Evolutionary conservation across 2,797 vertebrate species (phyloP), one percentile per base, ranked within the genome.

Genomic region (Sitta carolinensis): DNA sequence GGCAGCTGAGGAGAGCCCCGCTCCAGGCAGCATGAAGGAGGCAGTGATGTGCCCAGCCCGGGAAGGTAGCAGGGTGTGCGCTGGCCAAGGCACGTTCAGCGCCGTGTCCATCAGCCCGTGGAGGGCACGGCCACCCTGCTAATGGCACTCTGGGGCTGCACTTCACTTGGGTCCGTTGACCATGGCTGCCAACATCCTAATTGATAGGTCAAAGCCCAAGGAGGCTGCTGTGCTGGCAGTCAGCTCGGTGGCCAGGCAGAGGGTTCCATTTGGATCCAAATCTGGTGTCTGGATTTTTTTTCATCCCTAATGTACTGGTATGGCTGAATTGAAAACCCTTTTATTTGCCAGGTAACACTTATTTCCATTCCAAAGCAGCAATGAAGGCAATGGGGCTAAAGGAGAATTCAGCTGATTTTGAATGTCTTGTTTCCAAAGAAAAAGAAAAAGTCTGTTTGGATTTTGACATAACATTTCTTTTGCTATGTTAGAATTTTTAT

Each of bases 11-110:
- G 29, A 22, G n/a, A 61, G n/a, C 76, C 13, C 32, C 47, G 38
- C 58, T 25, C 3, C 57, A 54, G 38, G 50, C 69, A 86, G 63
- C 16, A 25, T 1, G 66, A 7, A 61, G 76, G 22, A 30, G 13
- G 23, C 19, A 84, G 54, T 0, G 23, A 20, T 9, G 32, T 34
- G 59, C 34, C 10, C 48, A 40, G 16, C 50, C 23, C 23, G 72
- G 30, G 27, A 13, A 62, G 45, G 14, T 51, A 30, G 75, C 61
- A n/a, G 68, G 25, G 11, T 29, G 42, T 8, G 18, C 0, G 2
- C 0, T 86, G 38, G 73, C 30, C 62, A 29, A 48, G 52, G 29
- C 29, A n/a, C 0, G 0, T 7, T 2, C 3, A 13, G 12, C 36
- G 16, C 30, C 4, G 11, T 58, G 62, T 4, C 21, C 43, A 2